These are phyloP conservation scores for Amphiura filiformis DNA, from an alignment of 35 echinoderm and acorn worm genomes.

Conservation along the genomic window DNA sequence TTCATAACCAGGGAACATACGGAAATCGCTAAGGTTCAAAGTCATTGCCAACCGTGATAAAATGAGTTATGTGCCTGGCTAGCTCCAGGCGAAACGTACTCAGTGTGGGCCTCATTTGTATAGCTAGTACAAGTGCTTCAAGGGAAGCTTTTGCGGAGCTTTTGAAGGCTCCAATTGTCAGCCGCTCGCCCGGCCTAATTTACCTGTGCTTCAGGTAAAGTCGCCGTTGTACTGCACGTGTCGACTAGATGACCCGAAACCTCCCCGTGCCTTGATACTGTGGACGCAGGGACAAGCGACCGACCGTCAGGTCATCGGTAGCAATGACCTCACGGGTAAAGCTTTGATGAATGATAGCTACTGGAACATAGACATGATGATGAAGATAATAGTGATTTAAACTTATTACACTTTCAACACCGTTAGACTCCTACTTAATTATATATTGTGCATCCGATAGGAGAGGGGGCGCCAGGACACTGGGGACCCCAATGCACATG, in stretches of 20 bases:
- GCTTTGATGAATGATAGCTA: neutral
- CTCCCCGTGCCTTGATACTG: neutral
- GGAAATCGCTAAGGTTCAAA: neutral
- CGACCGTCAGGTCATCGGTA: constrained; percentile 1
- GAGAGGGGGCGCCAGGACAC: neutral
- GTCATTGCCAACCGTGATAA: neutral
- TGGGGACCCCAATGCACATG: neutral
- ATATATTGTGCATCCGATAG: neutral
- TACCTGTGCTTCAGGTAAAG: neutral
- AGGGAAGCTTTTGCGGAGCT: neutral
- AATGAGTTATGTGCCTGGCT: neutral
- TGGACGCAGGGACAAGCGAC: too few species aligned
- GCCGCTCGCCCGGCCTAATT: neutral
- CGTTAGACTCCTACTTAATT: neutral
- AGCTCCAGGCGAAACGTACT: neutral
- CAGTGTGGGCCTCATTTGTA: constrained; percentile 2
- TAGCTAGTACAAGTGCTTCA: neutral
- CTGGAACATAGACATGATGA: neutral
- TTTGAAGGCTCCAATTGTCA: neutral
- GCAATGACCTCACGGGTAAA: neutral
- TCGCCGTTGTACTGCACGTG: neutral
- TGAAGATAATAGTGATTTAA: neutral
- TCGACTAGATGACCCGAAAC: neutral
- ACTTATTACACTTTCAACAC: neutral
- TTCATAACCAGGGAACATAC: neutral